Percentiles rank a stretch among this genome's conserved stretches.
Evolutionary conservation across 1,140 invertebrate species (phyloP).

Genomic region (Listronotus bonariensis): DNA sequence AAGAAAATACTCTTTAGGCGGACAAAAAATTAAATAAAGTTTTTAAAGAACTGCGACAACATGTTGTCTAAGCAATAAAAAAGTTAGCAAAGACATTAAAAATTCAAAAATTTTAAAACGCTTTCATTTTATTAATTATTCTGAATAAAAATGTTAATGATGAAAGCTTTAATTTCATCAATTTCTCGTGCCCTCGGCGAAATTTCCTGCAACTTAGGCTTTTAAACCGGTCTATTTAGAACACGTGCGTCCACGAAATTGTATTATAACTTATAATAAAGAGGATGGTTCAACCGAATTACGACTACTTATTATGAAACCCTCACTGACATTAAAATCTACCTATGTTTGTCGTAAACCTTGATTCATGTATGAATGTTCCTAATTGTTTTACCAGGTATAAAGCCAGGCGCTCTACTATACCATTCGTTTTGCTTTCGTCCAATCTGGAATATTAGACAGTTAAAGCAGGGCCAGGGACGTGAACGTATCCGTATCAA

Average conservation of each 20-base stretch:
- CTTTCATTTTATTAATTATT: conserved; percentile 28
- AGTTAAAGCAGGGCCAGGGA: too few relatives aligned
- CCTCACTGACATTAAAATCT: too few relatives aligned
- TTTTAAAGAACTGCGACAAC: too few relatives aligned
- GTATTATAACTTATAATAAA: conserved; percentile 4
- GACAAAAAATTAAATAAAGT: too few relatives aligned
- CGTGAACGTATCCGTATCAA: too few relatives aligned
- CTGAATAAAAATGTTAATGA: conserved; percentile 28
- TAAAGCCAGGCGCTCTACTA: too few relatives aligned
- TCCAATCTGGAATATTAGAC: too few relatives aligned
- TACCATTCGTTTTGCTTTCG: too few relatives aligned
- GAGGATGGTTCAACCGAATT: conserved; percentile 4
- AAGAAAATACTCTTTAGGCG: too few relatives aligned
- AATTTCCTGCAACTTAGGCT: conserved; percentile 1
- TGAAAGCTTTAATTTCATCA: conserved; percentile 25
- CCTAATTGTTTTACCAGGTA: too few relatives aligned
- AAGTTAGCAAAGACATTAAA: conserved; percentile 18
- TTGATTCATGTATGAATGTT: too few relatives aligned
- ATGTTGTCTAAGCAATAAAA: neutral
- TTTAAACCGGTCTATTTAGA: conserved; percentile 6
- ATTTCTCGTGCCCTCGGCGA: conserved; percentile 6
- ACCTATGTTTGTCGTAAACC: too few relatives aligned
- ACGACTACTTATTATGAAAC: neutral
- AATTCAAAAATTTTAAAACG: conserved; percentile 15
- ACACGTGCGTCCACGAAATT: conserved; percentile 9